Evolutionary conservation across 1,140 invertebrate species (phyloP).

Genomic region (Bathynomus jamesi): DNA sequence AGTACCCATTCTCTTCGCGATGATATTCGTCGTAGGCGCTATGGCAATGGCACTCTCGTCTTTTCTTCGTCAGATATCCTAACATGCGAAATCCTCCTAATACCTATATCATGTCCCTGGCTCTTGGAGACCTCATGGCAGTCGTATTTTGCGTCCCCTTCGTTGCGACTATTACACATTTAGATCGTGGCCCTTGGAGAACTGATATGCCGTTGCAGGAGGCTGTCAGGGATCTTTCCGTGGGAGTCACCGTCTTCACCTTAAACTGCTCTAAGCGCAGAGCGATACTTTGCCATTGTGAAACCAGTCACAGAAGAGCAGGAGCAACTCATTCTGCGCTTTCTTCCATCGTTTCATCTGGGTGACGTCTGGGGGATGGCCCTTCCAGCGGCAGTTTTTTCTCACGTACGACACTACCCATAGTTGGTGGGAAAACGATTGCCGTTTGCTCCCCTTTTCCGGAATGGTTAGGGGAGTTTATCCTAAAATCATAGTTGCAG

Average conservation of each 20-base stretch:
- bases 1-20: conserved; percentile 72
- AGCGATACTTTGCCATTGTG: conserved; percentile 78
- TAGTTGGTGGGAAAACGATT: conserved; percentile 47
- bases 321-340: not conserved
- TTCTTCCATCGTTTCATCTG: conserved; percentile 54
- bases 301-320: conserved; percentile 58
- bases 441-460: conserved; percentile 72
- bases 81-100: conserved; percentile 84
- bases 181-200: conserved; percentile 76
- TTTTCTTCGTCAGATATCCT: conserved; percentile 65
- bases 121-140: conserved; percentile 69
- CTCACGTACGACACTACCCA: conserved; percentile 56
- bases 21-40: conserved; percentile 80
- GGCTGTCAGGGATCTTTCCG: conserved; percentile 79
- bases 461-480: conserved; percentile 59
- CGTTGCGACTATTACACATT: conserved; percentile 72
- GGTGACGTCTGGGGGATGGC: conserved; percentile 68
- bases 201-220: conserved; percentile 68
- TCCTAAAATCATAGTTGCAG: conserved; percentile 45
- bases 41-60: conserved; percentile 80
- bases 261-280: conserved; percentile 78
- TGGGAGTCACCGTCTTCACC: conserved; percentile 88
- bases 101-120: conserved; percentile 72
- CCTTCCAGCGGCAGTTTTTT: conserved; percentile 64
- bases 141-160: conserved; percentile 71